These are phyloP conservation scores for Conops quadrifasciatus DNA, from an alignment of 2,888 invertebrate species.

Conservation along the genomic window DNA sequence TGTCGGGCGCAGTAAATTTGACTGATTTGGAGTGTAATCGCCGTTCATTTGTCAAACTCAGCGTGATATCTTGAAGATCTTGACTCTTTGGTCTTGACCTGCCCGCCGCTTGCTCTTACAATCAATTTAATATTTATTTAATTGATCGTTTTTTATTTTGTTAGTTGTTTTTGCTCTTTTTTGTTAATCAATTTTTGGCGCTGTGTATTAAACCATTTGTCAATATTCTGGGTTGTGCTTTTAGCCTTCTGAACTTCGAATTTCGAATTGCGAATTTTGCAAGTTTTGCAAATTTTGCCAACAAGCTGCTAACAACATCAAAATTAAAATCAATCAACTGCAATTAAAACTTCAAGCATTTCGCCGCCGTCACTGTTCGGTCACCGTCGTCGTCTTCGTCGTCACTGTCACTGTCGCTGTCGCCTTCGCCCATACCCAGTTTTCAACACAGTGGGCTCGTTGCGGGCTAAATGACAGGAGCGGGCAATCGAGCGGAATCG, in stretches of 20 bases:
- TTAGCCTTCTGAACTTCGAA: background rate
- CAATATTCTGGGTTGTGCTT: background rate
- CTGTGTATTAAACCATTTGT: too few relatives aligned
- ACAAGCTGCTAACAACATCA: conserved; percentile 21
- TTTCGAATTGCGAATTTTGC: background rate
- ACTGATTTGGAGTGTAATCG: conserved; percentile 25
- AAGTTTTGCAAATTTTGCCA: background rate
- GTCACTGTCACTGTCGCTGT: background rate
- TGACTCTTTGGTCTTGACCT: background rate
- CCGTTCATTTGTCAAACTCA: conserved; percentile 24
- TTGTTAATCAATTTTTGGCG: background rate
- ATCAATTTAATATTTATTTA: conserved; percentile 6
- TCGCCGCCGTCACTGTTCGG: background rate
- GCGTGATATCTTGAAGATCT: conserved; percentile 1
- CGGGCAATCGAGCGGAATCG: background rate
- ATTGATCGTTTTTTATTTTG: background rate
- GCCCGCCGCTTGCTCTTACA: background rate
- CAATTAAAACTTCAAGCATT: conserved; percentile 11
- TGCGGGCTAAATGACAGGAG: background rate
- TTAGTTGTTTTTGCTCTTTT: background rate
- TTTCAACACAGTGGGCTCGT: background rate
- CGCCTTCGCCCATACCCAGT: background rate
- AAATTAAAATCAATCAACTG: conserved; percentile 23
- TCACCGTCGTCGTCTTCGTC: background rate
- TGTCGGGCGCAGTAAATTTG: background rate